Base-by-base conservation (phyloP, 2,113 vertebrate genomes). In the Sander vitreus region DNA sequence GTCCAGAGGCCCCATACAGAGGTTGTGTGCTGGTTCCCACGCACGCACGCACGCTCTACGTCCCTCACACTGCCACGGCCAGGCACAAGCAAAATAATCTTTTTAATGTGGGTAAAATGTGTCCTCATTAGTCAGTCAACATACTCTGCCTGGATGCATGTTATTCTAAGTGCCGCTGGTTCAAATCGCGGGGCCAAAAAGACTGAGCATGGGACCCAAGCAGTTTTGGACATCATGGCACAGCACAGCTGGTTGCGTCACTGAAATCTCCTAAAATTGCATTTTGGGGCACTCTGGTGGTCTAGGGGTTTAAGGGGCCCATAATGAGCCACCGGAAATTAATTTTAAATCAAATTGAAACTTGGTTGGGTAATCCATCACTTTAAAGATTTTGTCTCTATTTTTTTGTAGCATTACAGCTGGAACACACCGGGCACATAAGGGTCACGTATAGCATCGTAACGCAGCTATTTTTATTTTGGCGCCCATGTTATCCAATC, bases 21-120 rank as follows among this genome's bases (percentile, higher is more conserved):
- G 16, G 68, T 82, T 73, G 33, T 59, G 54, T 2, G 54, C 72
- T 73, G 60, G 72, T 88, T 89, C 62, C 51, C 84, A 73, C 67
- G 62, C 76, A 53, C 45, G 18, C 54, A 51, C 45, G 8, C n/a
- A 50, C 57, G 83, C 63, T 45, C 39, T 59, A 18, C 13, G 57
- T 57, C 73, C 74, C 54, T 33, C 25, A 55, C 13, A 33, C 48
- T 36, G 19, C 15, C 33, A 70, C 21, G 2, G 58, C 25, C 62
- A 53, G 16, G 54, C 74, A 19, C 51, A 53, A 27, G 57, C 47
- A 27, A 45, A 78, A 51, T 23, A 30, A 58, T 27, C 51, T 50
- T 30, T 74, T 48, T 3, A 66, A 16, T 66, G 9, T 43, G 39
- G 54, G 58, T 66, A n/a, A 63, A 76, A 69, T 53, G 16, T 30